Conservation (phyloP, 2,113 vertebrate species). For the Chaetura pelagica region DNA sequence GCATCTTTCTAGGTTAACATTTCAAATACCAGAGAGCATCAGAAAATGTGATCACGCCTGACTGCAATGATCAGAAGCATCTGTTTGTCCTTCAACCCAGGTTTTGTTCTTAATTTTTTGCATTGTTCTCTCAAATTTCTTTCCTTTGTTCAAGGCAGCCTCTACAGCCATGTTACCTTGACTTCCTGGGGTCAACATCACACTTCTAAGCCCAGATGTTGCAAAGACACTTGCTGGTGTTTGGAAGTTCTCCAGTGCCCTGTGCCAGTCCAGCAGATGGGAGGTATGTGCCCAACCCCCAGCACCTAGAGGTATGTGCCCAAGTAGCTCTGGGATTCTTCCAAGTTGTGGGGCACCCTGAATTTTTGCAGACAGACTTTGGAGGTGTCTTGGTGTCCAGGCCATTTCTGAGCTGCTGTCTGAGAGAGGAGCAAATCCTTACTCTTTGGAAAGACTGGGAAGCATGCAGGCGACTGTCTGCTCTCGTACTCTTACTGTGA, state of each 20-base stretch:
- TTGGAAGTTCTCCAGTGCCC: not conserved
- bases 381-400: not conserved
- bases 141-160: not conserved
- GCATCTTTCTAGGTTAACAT: not conserved
- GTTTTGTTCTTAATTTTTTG: not conserved
- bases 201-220: not conserved
- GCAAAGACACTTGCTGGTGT: rapidly evolving
- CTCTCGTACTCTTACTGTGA: not conserved
- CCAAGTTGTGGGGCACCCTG: not conserved
- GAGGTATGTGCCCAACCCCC: no score
- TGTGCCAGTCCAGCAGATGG: rapidly evolving
- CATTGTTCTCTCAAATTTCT: not conserved
- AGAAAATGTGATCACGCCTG: not conserved
- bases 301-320: not conserved
- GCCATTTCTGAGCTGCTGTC: not conserved
- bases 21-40: not conserved
- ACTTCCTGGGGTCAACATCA: not conserved
- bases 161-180: not conserved
- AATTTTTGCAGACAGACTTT: not conserved
- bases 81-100: not conserved
- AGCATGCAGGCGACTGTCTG: not conserved
- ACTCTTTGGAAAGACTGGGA: not conserved
- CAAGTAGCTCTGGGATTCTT: not conserved
- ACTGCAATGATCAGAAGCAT: not conserved
- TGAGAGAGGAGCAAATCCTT: not conserved